Evolutionary conservation across 2,113 vertebrate species (phyloP).

Genomic region (Pleuronectes platessa): DNA sequence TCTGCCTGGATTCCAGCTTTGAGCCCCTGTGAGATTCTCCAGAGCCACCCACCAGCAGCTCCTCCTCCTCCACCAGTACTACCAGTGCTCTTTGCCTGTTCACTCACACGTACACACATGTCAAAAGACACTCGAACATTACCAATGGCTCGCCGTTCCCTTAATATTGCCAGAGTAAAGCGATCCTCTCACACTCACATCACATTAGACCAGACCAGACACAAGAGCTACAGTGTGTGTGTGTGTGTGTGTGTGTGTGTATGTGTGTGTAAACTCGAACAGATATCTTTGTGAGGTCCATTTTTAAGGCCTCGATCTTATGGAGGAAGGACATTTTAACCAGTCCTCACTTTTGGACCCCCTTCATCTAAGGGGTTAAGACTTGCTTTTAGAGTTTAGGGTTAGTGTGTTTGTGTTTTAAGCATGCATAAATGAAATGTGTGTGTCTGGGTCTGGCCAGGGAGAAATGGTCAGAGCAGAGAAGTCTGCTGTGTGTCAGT

Average conservation of each 20-base stretch:
- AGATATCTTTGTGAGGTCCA: no score
- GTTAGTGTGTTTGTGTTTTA: conserved; percentile 31
- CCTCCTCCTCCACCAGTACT: conserved; percentile 52
- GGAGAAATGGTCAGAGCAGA: conserved; percentile 34
- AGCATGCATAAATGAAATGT: conserved; percentile 16
- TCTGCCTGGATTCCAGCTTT: conserved; percentile 70
- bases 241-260: conserved; percentile 39
- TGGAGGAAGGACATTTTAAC: background rate
- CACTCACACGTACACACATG: conserved; percentile 16
- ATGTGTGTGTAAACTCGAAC: background rate
- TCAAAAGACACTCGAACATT: conserved; percentile 67
- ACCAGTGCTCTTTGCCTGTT: conserved; percentile 49
- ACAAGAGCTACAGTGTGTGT: conserved; percentile 44
- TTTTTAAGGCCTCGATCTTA: no score
- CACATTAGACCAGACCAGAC: conserved; percentile 74
- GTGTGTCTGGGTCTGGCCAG: conserved; percentile 55
- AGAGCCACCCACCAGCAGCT: conserved; percentile 64
- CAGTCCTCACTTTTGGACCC: background rate
- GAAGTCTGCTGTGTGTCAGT: conserved; percentile 26
- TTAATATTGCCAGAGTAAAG: conserved; percentile 67
- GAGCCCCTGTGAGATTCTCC: conserved; percentile 74
- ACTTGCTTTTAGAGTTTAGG: background rate
- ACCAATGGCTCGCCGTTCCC: conserved; percentile 58
- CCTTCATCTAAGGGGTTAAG: no score
- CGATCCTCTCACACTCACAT: conserved; percentile 72